These are phyloP conservation scores for Myiopsitta monachus DNA, from an alignment of 2,113 vertebrate species.

Conservation along the genomic window DNA sequence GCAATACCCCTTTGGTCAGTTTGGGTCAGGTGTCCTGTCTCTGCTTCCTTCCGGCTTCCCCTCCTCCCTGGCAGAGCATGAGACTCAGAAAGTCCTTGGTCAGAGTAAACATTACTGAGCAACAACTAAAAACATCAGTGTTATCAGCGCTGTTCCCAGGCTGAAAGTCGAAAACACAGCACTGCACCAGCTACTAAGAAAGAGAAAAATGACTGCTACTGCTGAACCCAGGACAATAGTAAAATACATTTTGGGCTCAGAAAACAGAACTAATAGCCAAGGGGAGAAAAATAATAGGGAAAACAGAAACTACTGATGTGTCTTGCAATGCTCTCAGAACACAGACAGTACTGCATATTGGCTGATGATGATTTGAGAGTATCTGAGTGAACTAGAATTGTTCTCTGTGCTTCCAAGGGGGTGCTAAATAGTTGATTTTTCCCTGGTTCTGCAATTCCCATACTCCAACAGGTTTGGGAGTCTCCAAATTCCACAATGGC, in stretches of 20 bases:
- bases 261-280: background rate
- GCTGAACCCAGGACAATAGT: too few relatives aligned
- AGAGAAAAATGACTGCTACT: too few relatives aligned
- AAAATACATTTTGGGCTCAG: background rate
- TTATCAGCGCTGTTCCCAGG: too few relatives aligned
- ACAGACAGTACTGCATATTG: background rate
- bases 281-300: background rate
- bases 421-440: background rate
- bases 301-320: background rate
- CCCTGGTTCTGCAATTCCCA: background rate
- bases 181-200: too few relatives aligned
- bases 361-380: background rate
- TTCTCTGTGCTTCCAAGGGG: background rate
- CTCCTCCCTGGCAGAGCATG: too few relatives aligned
- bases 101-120: too few relatives aligned
- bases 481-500: background rate
- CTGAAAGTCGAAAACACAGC: too few relatives aligned
- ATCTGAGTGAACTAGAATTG: background rate
- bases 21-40: too few relatives aligned
- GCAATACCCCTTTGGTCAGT: too few relatives aligned
- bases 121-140: too few relatives aligned
- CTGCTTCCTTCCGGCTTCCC: too few relatives aligned
- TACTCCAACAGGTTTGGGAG: background rate
- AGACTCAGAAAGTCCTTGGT: too few relatives aligned
- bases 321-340: background rate